Evolutionary conservation across 2,888 invertebrate species (phyloP), one percentile per base, ranked within the genome.

Genomic region (Lymantria monacha): DNA sequence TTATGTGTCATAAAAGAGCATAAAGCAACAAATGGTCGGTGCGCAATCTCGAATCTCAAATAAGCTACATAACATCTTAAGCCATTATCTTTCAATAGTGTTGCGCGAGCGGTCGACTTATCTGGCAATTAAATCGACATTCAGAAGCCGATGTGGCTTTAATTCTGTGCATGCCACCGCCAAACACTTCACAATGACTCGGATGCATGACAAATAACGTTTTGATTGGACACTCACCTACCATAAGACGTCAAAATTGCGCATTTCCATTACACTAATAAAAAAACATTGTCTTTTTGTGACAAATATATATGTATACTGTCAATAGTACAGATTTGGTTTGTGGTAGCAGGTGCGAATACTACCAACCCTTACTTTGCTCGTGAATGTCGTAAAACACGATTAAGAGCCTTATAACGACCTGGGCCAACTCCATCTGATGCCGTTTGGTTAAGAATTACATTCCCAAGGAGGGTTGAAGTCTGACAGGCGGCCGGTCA

Each of bases 81-180:
- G 76, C 81, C 82, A 87, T 88, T 87, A 88, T 88, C 84, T 87
- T 83, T 82, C 80, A 87, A 87, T 87, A 79, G 82, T 76, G 83
- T 79, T 84, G 84, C 83, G 83, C 78, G 76, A 76, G 78, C 79
- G 76, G 69, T 69, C 73, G 84, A 85, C 84, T 88, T 91, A 91
- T 91, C 90, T 84, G 76, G 85, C 89, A 90, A 91, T 90, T 91
- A 90, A 88, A 91, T 91, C 90, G 85, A 88, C 90, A 89, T 90
- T 88, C 90, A 87, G 89, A 85, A 89, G 90, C 84, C 86, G 77
- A 82, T 81, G 81, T 74, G 79, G 81, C 79, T 84, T 85, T 85
- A 83, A 87, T 86, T 85, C 86, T 72, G 75, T 78, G 79, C 82
- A 77, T 76, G 80, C 81, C 82, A 83, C 85, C 81, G 82, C 79